Conservation (phyloP, 2,888 invertebrate species). For the Litoditis marina region DNA sequence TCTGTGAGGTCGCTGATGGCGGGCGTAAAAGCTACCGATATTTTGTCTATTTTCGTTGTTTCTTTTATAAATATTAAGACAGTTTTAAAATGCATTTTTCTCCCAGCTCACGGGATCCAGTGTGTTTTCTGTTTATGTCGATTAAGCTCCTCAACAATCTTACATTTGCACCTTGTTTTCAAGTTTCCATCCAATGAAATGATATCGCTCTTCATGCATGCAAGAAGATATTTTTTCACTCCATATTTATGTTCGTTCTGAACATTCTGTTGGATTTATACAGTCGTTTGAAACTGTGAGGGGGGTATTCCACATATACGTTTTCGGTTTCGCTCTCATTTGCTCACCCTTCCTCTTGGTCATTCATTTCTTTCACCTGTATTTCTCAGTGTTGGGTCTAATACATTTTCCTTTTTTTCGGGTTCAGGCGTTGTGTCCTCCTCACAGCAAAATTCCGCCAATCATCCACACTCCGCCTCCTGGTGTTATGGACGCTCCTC, state of each 20-base stretch:
- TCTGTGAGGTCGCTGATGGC: too few relatives aligned
- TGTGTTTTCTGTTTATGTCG: too few relatives aligned
- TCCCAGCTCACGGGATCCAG: too few relatives aligned
- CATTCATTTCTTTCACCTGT: neutral
- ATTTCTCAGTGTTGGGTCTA: neutral
- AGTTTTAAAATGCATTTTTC: too few relatives aligned
- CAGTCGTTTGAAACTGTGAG: neutral
- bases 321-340: neutral
- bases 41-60: too few relatives aligned
- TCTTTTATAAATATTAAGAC: too few relatives aligned
- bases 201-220: neutral
- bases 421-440: neutral
- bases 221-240: neutral
- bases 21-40: too few relatives aligned
- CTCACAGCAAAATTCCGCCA: conserved; percentile 19
- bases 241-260: neutral
- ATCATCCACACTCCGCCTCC: conserved; percentile 22
- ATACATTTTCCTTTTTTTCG: neutral
- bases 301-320: neutral
- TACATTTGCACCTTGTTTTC: too few relatives aligned
- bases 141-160: too few relatives aligned
- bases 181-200: neutral
- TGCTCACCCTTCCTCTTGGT: too few relatives aligned
- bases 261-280: neutral
- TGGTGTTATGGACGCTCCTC: conserved; percentile 19